Evolutionary conservation across 2,797 vertebrate genomes (phyloP), one percentile per base, ranked within the genome.

Genomic region (Microhierax caerulescens): DNA sequence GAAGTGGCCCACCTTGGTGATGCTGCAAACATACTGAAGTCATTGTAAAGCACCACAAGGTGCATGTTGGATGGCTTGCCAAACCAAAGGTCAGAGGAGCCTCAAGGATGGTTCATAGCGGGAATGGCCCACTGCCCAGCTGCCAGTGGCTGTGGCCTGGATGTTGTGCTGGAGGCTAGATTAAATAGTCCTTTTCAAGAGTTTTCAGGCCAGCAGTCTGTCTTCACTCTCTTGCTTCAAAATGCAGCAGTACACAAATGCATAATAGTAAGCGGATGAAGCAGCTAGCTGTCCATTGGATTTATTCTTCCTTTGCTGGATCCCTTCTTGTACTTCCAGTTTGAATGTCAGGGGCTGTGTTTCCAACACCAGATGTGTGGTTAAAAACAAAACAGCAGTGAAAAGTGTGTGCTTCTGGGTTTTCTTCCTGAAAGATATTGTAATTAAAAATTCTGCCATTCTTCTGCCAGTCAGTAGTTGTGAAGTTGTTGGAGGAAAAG

Each of bases 271-370:
- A 72, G 34, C 47, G 47, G 68, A 92, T 1, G 6, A 93, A 79
- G 75, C 59, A 85, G 32, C 64, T 93, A 85, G 24, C 60, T 75
- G 28, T 64, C 88, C 14, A 1, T 4, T 47, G 77, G 37, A 54
- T 75, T 95, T 78, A 65, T 80, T 41, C 47, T 60, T 88, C 28
- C 21, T 72, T 51, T 72, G 56, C 36, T 80, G 60, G 39, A 88
- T 75, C 32, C 25, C 5, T 86, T 30, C 45, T 91, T 0, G 0
- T 70, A 9, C 14, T 90, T 65, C 41, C 53, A 53, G 34, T 64
- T n/a, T 68, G n/a, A 36, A 43, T 65, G n/a, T 12, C 47, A 56
- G 25, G 43, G 41, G 24, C 56, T 60, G 7, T 72, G 30, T 76
- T 93, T 79, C 70, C 53, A 27, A 61, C 54, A n/a, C 41, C 51